phyloP scores from a whole-genome alignment of 1,140 invertebrate species.

The Pteromalus puparum region DNA sequence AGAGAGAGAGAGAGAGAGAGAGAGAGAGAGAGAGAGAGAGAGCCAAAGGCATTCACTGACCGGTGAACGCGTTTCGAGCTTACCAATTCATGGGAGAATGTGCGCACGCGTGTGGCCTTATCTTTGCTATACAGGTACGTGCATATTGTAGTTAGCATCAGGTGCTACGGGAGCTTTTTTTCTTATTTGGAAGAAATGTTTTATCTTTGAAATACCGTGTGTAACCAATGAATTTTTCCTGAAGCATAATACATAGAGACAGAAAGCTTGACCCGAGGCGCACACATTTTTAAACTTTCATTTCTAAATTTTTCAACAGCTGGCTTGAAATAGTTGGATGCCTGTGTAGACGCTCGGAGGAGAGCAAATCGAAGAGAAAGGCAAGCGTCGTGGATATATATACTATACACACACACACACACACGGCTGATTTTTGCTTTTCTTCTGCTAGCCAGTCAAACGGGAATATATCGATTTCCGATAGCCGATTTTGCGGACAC shows the following conservation, averaged over 20 bases:
- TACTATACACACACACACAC: too few relatives aligned
- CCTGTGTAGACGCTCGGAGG: neutral
- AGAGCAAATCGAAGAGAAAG: constrained; percentile 12
- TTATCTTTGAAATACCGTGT: neutral
- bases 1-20: too few relatives aligned
- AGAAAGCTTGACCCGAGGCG: neutral
- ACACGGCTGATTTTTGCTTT: constrained; percentile 27
- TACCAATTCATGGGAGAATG: constrained; percentile 1
- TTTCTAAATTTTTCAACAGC: constrained; percentile 6
- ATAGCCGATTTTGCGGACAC: constrained; percentile 39
- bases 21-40: too few relatives aligned
- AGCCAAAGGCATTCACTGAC: constrained; percentile 36
- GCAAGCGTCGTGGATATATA: neutral
- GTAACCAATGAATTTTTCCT: neutral
- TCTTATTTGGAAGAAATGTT: neutral
- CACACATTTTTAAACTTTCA: neutral
- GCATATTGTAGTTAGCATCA: neutral
- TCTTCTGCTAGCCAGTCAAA: neutral
- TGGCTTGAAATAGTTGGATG: neutral
- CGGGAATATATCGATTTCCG: constrained; percentile 45
- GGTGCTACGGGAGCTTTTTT: neutral
- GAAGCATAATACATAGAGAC: too few relatives aligned
- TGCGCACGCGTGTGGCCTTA: neutral
- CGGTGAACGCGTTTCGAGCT: neutral
- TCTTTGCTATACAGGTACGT: neutral